Conservation (phyloP, 2,113 vertebrate genomes). For the Myotis brandtii region DNA sequence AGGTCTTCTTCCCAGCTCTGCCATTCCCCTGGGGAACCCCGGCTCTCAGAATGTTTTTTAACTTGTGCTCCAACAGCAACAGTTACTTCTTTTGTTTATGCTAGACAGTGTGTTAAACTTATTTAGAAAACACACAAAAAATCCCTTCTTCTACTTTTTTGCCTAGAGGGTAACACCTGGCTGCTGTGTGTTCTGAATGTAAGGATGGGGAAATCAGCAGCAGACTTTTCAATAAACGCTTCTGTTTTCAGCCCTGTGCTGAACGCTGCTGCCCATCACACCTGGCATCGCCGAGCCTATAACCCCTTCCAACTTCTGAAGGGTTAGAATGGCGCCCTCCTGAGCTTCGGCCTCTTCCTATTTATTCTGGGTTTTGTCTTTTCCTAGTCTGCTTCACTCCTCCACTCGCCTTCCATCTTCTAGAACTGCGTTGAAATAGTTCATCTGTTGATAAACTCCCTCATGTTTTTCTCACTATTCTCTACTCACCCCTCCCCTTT, state of each 20-base stretch:
- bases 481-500: neutral
- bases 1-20: neutral
- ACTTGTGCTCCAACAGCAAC: neutral
- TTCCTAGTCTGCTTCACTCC: neutral
- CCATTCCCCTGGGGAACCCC: neutral
- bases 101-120: slow-evolving; percentile 51
- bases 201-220: neutral
- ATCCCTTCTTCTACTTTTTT: neutral
- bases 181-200: neutral
- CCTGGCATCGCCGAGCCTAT: neutral
- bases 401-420: neutral
- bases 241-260: neutral
- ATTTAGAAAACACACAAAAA: slow-evolving; percentile 61
- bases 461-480: neutral
- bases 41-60: neutral
- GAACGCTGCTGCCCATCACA: neutral
- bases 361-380: neutral
- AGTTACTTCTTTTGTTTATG: slow-evolving; percentile 61
- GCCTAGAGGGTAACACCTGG: slow-evolving; percentile 55
- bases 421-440: neutral
- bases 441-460: neutral
- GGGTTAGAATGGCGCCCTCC: neutral
- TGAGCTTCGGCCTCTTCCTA: neutral
- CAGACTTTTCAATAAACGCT: slow-evolving; percentile 6
- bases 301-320: neutral